Evolutionary conservation across 2,888 invertebrate species (phyloP), one percentile per base, ranked within the genome.

Genomic region (Copidosoma aretas): DNA sequence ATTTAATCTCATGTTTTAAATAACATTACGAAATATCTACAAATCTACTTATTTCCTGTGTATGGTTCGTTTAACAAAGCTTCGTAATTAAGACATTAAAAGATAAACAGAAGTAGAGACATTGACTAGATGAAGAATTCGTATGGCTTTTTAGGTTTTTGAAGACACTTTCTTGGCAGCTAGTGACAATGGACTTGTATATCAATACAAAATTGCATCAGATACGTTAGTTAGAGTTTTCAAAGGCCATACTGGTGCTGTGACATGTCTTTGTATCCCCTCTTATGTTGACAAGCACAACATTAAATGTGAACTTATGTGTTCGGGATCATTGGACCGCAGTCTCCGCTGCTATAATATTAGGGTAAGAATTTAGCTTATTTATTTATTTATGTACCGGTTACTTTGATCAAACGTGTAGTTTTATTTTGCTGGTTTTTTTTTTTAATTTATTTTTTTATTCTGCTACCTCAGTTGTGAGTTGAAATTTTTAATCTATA

Each of bases 241-340:
- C 63, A 83, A 86, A 60, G 88, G 89, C 5, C 88, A 89, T 54
- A 86, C 86, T 70, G 81, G 87, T 12, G 88, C 90, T 0, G 88
- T 91, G 12, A 90, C 90, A 0, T 89, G 89, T 72, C 81, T 91
- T 17, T 86, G 86, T 25, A 85, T 89, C 39, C 84, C 86, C 32
- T 85, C 85, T 60, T 71, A 71, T 32, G 43, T 46, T 8, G 76
- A 77, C 17, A 53, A 71, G 39, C 74, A 76, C 71, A 84, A 86
- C 73, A 84, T 83, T 52, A 84, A 83, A 71, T 85, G 84, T 56
- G 86, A 87, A 52, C 85, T 86, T 19, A 83, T 90, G 1, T 90
- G 88, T 71, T 88, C 89, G 0, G 90, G 90, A 1, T 89, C 89
- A 0, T 81, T 89, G 62, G 90, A 90, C 77, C 87, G 87, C 0